Base-by-base conservation (phyloP, 2,113 vertebrate species). In the Struthidea cinerea region DNA sequence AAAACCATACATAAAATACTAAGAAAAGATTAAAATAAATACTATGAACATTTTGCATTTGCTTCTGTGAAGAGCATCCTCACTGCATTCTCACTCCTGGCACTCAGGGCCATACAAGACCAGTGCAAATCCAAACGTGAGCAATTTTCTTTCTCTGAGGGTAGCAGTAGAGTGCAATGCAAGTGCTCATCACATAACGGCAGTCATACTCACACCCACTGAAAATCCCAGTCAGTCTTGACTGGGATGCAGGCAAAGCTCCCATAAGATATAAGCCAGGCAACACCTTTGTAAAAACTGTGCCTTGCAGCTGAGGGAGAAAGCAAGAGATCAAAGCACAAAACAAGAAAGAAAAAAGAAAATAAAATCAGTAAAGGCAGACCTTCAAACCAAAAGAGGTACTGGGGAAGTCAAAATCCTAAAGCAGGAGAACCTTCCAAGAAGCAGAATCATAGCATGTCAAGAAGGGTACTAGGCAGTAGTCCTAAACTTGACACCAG, bases 141-240 rank as follows among this genome's bases (percentile, higher is more conserved):
- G 11, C 41, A 11, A 16, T 68, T 57, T 69, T 79, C n/a, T 13
- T 76, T 44, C 24, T 53, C 47, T 49, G n/a, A 63, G 14, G 22
- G 30, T 4, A 83, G 68, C 22, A 86, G 23, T 5, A 60, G 37
- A 0, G 0, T 21, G 17, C 49, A 59, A 44, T 5, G 6, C 14
- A 50, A 77, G 15, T 37, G 42, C 15, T 39, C 32, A 59, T 57
- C 1, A 4, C 16, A 7, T 18, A 46, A 39, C 1, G 0, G 15
- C 32, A 47, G 61, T 81, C 47, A 67, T 23, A 30, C 3, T 75
- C 47, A 49, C 18, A 69, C 6, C 5, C 39, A 28, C 1, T 28
- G 17, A 84, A 86, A 73, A 33, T 42, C 19, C 41, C 39, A 46
- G 30, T 50, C 27, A 56, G 20, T 59, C 14, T 26, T 65, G 33